Evolutionary conservation across 2,888 invertebrate genomes (phyloP), one percentile per base, ranked within the genome.

Genomic region (Marronus borbonicus): DNA sequence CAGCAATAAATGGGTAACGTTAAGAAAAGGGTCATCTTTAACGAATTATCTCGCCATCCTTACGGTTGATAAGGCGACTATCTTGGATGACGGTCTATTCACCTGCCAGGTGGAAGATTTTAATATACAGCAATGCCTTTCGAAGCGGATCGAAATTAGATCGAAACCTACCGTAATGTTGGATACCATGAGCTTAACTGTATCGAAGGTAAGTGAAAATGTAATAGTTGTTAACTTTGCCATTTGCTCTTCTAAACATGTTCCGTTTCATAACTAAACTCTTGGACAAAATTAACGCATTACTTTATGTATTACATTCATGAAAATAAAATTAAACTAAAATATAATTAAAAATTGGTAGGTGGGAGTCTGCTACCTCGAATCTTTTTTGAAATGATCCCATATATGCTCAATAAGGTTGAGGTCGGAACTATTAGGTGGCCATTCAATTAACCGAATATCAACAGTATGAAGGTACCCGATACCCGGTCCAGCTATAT

Each of bases 51-150:
- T 93, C 84, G 94, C 95, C 0, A 90, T 95, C 52, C 89, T 96
- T 80, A 93, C 93, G 0, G 91, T 96, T 76, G 93, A 93, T 12
- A 92, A 92, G 80, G 93, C 95, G 0, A 92, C 92, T 79, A 88
- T 90, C 28, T 90, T 93, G 49, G 96, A 96, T 84, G 92, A 93
- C 17, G 96, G 96, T 20, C 90, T 92, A 76, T 96, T 95, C 90
- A 94, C 95, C 1, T 96, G 96, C 86, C 93, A 94, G 84, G 94
- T 93, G 50, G 90, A 91, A 70, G 94, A 94, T 84, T 93, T 92
- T 84, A 93, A 92, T 8, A 89, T 93, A 65, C 91, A 94, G 81
- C 91, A 94, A 80, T 94, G 94, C 85, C 90, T 91, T 80, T 92
- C 92, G 58, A 87, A 93, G 75, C 88, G 91, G 76, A 88, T 94